Conservation (phyloP, 2,888 invertebrate genomes). For the Hyposoter dolosus region DNA sequence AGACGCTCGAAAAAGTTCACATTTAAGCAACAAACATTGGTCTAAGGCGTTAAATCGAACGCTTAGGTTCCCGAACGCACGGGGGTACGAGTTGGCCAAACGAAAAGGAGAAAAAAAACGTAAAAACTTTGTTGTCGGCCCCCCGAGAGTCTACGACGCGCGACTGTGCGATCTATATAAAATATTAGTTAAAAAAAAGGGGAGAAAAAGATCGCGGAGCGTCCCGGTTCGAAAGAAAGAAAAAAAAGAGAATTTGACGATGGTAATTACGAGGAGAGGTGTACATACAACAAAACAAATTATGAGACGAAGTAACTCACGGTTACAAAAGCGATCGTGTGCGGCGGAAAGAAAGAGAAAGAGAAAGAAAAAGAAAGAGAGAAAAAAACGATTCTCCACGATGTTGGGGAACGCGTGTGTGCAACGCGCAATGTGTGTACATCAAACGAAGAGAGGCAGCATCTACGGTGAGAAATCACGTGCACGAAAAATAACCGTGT, state of each 20-base stretch:
- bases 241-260: conserved; percentile 5
- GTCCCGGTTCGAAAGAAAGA: conserved; percentile 39
- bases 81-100: conserved; percentile 21
- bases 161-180: background rate
- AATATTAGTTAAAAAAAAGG: background rate
- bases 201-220: conserved; percentile 9
- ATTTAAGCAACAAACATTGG: conserved; percentile 73
- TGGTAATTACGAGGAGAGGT: background rate
- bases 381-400: conserved; percentile 63
- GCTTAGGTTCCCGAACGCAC: conserved; percentile 17
- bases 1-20: conserved; percentile 72
- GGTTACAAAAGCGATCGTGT: background rate
- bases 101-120: conserved; percentile 7
- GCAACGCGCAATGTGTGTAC: conserved; percentile 45
- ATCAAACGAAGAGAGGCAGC: conserved; percentile 60
- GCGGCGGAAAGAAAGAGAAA: conserved; percentile 9
- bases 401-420: conserved; percentile 62
- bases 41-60: conserved; percentile 60
- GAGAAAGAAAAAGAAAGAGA: conserved; percentile 11
- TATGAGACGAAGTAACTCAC: conserved; percentile 11
- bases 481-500: conserved; percentile 73
- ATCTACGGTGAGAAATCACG: conserved; percentile 78
- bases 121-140: conserved; percentile 40
- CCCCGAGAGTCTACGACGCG: conserved; percentile 21
- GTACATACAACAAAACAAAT: conserved; percentile 47